Conservation (phyloP, 2,888 invertebrate genomes). For the Hipparchia sbordonii region DNA sequence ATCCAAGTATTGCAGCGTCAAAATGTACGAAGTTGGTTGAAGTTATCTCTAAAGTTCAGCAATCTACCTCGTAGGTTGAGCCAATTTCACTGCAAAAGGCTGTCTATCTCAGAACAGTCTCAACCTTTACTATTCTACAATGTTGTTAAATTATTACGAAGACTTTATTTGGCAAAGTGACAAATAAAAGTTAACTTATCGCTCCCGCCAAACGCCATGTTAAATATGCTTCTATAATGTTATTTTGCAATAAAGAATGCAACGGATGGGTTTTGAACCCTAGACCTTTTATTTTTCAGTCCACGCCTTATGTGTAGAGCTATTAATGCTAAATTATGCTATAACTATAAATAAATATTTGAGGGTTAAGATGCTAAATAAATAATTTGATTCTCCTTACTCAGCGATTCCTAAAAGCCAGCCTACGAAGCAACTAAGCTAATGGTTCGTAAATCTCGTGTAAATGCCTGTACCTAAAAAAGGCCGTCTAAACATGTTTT, state of each 20-base stretch:
- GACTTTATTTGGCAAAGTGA: constrained; percentile 53
- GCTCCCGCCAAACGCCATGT: too few relatives aligned
- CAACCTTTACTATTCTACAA: constrained; percentile 55
- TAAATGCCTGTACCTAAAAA: too few relatives aligned
- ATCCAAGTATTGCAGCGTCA: constrained; percentile 78
- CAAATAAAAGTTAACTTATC: background rate
- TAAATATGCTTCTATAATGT: too few relatives aligned
- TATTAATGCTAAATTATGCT: too few relatives aligned
- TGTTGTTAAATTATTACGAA: constrained; percentile 58
- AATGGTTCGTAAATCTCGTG: too few relatives aligned
- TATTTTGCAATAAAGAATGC: too few relatives aligned
- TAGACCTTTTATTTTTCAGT: too few relatives aligned
- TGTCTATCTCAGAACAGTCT: constrained; percentile 72
- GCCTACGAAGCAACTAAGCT: background rate
- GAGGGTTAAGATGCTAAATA: background rate
- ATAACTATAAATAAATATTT: too few relatives aligned
- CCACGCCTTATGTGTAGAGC: too few relatives aligned
- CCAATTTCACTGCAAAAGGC: constrained; percentile 75
- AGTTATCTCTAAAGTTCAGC: constrained; percentile 78
- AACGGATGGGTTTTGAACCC: too few relatives aligned
- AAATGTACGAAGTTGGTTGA: constrained; percentile 77
- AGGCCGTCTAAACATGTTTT: too few relatives aligned
- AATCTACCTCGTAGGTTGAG: constrained; percentile 77
- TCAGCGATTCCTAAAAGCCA: background rate
- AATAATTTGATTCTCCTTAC: background rate